Base-by-base conservation (phyloP, 1,140 invertebrate species). In the Sweltsa coloradensis region DNA sequence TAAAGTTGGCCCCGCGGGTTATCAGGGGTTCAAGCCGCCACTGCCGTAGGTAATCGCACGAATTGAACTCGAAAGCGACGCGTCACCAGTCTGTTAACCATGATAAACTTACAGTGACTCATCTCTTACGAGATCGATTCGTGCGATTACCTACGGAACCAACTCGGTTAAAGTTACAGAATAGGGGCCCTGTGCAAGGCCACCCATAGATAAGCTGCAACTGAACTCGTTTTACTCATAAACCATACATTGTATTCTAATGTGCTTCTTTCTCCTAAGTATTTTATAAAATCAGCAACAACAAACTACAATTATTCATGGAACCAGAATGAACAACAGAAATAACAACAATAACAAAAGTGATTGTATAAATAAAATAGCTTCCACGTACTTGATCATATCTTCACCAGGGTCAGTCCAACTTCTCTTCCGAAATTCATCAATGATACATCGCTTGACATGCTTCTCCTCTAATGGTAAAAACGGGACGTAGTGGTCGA, bases 401-500 rank as follows among this genome's bases (percentile, higher is more conserved):
- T 67, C 52, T 4, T 65, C 47, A 1, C 58, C 58, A 21, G 75
- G 71, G 19, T 53, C 1, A 1, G 49, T 47, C 3, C 70, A 47
- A 1, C 56, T 50, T 60, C 72, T 66, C 3, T 65, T 51, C 14
- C 40, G 29, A 52, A 81, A 83, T 53, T 77, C 74, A 18, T 66
- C 65, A 45, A 63, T 44, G 36, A 83, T 73, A 64, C 93, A 97
- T 44, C 74, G 58, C 50, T 71, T 68, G 4, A 97, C 76, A 69
- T 98, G 93, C 5, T 66, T 55, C 60, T 83, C 75, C 67, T 97
- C 90, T 26, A 98, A 61, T 1, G 94, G 93, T 45, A 98, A 59
- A 62, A 97, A 98, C 47, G 94, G 94, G 45, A 97, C 74, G 60
- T 86, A 97, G 59, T 90, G 80, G 65, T 94, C 91, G 45, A 98